Base-by-base conservation (phyloP, 2,797 vertebrate species). In the Steatocranus sp. region DNA sequence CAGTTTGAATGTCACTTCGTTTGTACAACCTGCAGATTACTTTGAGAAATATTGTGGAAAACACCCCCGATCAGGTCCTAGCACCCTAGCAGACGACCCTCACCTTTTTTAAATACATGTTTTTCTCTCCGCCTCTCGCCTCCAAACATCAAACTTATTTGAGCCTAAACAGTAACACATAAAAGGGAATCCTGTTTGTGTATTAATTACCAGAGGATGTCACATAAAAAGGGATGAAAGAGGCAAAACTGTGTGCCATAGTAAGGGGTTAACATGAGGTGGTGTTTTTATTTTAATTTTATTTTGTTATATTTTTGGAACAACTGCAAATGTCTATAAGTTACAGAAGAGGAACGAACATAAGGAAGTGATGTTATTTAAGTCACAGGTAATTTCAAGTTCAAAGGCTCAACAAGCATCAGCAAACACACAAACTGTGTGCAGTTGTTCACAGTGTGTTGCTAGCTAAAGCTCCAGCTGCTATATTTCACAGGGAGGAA, bases 241-340 rank as follows among this genome's bases (percentile, higher is more conserved):
- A 8, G 30, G 56, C 56, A 61, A 34, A 61, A n/a, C 56, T 0
- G 56, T 61, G 56, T 61, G 30, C 17, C 0, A 2, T 34, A 34
- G 2, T n/a, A 34, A 34, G 30, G 17, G 30, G 6, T 34, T 61
- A 34, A 61, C 10, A 32, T 34, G 56, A 34, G 30, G 4, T 0
- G 30, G 56, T 61, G 30, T 4, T 32, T 11, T 58, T 7, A 11
- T 7, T 56, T 27, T 1, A 27, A 27, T 9, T 56, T 58, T 0
- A 18, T 11, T 34, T 34, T n/a, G 9, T 61, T 61, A 61, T n/a
- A 34, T 61, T 61, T 61, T 61, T 61, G 56, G 17, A n/a, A 32
- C 30, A 4, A 34, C 56, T 34, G 56, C 56, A 61, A 0, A 34
- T 3, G 2, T 61, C 17, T 61, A 0, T 0, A 61, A 61, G 6